Evolutionary conservation across 2,113 vertebrate genomes (phyloP).

Genomic region (Craseonycteris thonglongyai): DNA sequence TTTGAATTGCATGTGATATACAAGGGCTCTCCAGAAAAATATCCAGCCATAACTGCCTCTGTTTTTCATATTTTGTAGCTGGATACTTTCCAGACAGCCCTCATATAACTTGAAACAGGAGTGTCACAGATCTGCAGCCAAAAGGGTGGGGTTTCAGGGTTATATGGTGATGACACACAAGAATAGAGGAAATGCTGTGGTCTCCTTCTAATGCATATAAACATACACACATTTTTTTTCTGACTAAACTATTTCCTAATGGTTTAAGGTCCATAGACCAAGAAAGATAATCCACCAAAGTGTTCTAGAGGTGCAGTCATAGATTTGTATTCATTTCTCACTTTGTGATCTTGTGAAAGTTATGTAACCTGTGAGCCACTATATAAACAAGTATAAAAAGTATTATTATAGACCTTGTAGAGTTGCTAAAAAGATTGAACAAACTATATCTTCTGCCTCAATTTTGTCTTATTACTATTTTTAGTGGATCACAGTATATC

Average conservation of each 20-base stretch:
- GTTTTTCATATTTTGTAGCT: too few species aligned
- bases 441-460: too few species aligned
- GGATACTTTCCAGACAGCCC: too few species aligned
- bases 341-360: not conserved
- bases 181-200: not conserved
- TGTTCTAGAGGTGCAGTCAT: not conserved
- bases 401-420: not conserved
- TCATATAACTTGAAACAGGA: not conserved
- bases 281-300: not conserved
- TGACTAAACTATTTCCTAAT: not conserved
- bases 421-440: not conserved
- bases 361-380: not conserved
- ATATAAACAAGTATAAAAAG: not conserved
- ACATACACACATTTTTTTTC: not conserved
- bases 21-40: too few species aligned
- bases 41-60: too few species aligned
- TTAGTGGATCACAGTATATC: not conserved
- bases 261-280: not conserved
- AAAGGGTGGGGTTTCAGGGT: not conserved
- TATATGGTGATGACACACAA: rapidly evolving
- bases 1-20: not conserved
- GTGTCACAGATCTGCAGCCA: not conserved
- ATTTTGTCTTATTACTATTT: not conserved
- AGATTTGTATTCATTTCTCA: not conserved
- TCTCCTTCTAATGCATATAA: not conserved